phyloP scores from a whole-genome alignment of 2,113 vertebrate species.

The Cricetomys ansorgei region DNA sequence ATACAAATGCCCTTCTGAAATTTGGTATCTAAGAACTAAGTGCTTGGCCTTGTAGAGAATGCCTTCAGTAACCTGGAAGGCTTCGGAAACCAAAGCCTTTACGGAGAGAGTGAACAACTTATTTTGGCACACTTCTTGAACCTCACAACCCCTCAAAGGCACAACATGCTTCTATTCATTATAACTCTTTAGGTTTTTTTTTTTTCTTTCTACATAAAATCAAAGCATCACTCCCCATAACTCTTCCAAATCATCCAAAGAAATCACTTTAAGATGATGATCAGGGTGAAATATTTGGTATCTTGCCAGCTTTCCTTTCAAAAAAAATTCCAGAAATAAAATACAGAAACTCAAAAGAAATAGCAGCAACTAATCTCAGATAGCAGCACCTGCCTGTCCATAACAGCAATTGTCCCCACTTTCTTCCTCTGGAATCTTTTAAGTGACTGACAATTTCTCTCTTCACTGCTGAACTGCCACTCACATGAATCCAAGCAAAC shows the following conservation, averaged over 20 bases:
- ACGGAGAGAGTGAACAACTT: neutral
- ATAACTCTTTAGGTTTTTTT: neutral
- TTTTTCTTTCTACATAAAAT: conserved; percentile 48
- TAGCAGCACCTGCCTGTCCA: neutral
- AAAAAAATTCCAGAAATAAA: conserved; percentile 9
- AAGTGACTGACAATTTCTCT: conserved; percentile 15
- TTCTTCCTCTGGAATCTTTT: conserved; percentile 21
- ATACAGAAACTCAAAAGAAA: conserved; percentile 29
- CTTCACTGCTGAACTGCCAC: neutral
- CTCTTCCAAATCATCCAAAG: conserved; percentile 49
- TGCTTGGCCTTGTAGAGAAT: neutral
- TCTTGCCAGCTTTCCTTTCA: neutral
- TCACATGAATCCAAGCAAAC: neutral
- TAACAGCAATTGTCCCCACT: neutral
- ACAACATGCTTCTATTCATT: neutral
- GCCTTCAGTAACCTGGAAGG: neutral
- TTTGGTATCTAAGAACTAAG: neutral
- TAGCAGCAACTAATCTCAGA: neutral
- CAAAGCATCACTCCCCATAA: conserved; percentile 20
- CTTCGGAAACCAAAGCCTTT: neutral
- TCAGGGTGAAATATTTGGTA: conserved; percentile 28
- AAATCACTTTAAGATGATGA: conserved; percentile 17
- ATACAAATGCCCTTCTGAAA: conserved; percentile 15
- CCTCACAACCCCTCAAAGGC: neutral
- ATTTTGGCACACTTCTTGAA: neutral